Conservation (phyloP, 2,888 invertebrate species). For the Xanthorhoe designata region DNA sequence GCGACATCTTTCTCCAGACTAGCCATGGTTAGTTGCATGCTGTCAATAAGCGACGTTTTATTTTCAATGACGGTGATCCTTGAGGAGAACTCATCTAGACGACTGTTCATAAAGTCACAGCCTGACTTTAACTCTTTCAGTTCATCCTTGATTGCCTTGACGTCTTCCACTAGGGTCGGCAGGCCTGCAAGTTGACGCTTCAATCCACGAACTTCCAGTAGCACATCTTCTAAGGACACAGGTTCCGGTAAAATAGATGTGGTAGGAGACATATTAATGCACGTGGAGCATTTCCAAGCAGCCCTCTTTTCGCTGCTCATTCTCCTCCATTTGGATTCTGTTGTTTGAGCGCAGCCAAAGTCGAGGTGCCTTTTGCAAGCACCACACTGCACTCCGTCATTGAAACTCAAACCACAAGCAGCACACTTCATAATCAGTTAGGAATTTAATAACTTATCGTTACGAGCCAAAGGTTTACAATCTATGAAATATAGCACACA, state of each 20-base stretch:
- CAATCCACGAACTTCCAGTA: constrained; percentile 38
- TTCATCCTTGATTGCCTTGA: constrained; percentile 32
- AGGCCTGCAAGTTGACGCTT: constrained; percentile 33
- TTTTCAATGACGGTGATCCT: constrained; percentile 15
- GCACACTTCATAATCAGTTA: not conserved
- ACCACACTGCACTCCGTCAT: not conserved
- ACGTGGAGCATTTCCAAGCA: constrained; percentile 37
- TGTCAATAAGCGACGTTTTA: constrained; percentile 17
- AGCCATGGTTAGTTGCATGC: constrained; percentile 17
- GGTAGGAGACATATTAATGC: constrained; percentile 19
- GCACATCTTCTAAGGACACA: constrained; percentile 28
- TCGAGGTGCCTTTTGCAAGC: constrained; percentile 27
- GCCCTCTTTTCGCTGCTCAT: constrained; percentile 26
- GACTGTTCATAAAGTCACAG: constrained; percentile 18
- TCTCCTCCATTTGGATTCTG: constrained; percentile 33
- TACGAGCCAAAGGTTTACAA: not conserved
- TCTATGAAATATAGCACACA: not conserved
- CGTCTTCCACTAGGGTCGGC: constrained; percentile 27
- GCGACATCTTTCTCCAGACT: constrained; percentile 30
- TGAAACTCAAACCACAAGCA: not conserved
- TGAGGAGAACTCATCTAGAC: constrained; percentile 18
- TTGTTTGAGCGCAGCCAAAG: constrained; percentile 37
- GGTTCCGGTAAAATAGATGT: constrained; percentile 11
- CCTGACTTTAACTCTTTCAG: constrained; percentile 24
- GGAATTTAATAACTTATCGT: not conserved